phyloP scores from a whole-genome alignment of 2,113 vertebrate genomes.

The Platichthys flesus region DNA sequence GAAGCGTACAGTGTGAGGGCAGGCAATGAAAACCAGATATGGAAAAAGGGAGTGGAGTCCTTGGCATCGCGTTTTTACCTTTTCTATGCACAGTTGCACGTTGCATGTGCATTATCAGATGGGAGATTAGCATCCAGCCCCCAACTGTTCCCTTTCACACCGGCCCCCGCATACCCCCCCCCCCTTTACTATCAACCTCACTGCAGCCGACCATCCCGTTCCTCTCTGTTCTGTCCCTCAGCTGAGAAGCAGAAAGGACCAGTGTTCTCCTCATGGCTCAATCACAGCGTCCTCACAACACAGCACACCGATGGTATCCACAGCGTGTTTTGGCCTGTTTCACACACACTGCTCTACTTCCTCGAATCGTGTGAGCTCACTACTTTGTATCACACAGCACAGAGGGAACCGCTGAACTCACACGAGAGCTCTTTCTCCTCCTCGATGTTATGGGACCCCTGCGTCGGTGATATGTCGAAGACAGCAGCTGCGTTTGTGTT shows the following conservation, averaged over 20 bases:
- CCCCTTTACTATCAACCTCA: conserved; percentile 37
- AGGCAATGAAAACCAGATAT: conserved; percentile 31
- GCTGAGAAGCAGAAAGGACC: conserved; percentile 27
- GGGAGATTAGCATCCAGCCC: conserved; percentile 65
- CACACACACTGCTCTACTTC: background rate
- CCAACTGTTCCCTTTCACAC: conserved; percentile 55
- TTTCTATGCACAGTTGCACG: conserved; percentile 32
- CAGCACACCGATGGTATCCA: conserved; percentile 56
- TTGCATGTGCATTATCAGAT: conserved; percentile 63
- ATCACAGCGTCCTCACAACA: conserved; percentile 42
- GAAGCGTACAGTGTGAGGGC: conserved; percentile 6
- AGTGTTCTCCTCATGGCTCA: conserved; percentile 58
- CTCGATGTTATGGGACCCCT: background rate
- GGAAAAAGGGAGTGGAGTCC: conserved; percentile 31
- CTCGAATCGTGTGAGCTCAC: background rate
- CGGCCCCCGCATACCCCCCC: conserved; percentile 40
- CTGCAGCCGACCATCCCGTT: conserved; percentile 37
- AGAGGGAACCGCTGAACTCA: background rate
- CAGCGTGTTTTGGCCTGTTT: conserved; percentile 67
- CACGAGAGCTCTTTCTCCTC: background rate
- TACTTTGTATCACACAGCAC: background rate
- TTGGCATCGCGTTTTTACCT: conserved; percentile 44
- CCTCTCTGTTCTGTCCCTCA: conserved; percentile 30
- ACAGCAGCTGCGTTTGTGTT: background rate
- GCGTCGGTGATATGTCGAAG: background rate